Percentiles rank a stretch among this genome's conserved stretches.
These are phyloP conservation scores for Ostrea edulis DNA, from an alignment of 1,140 invertebrate species.

Conservation along the genomic window DNA sequence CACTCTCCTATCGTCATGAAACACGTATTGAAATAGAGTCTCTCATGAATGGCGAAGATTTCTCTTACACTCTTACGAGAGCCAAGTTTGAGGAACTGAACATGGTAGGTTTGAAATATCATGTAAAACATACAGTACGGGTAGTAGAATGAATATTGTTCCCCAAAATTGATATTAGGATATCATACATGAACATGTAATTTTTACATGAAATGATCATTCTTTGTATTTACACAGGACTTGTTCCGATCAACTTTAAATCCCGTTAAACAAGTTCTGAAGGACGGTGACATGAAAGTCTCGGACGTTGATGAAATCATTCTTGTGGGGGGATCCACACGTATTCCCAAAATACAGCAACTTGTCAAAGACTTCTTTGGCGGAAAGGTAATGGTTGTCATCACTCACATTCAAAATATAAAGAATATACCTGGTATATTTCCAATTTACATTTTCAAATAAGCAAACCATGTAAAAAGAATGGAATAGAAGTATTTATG, in stretches of 20 bases:
- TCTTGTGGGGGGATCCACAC: conserved; percentile 98
- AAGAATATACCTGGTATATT: background rate
- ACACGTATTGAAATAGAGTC: conserved; percentile 99
- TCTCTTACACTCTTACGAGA: conserved; percentile 98
- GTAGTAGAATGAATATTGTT: conserved; percentile 77
- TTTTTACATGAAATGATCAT: background rate
- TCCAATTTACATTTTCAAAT: no score
- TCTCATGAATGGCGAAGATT: conserved; percentile 99
- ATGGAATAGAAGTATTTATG: no score
- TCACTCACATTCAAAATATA: background rate
- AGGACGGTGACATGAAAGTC: conserved; percentile 99
- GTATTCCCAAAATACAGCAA: conserved; percentile 99
- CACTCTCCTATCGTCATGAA: conserved; percentile 95
- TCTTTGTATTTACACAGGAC: conserved; percentile 82
- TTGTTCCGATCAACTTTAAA: conserved; percentile 98
- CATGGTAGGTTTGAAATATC: conserved; percentile 84
- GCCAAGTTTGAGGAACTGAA: conserved; percentile 99
- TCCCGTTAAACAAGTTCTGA: conserved; percentile 89
- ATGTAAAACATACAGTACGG: background rate
- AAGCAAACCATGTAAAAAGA: no score
- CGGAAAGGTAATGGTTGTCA: conserved; percentile 68
- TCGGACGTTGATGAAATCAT: conserved; percentile 99
- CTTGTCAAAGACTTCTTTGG: conserved; percentile 99
- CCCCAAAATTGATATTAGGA: no score
- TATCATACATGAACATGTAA: no score